phyloP scores from a whole-genome alignment of 37 sponge, comb jelly and placozoan genomes.

The Beroe ovata region DNA sequence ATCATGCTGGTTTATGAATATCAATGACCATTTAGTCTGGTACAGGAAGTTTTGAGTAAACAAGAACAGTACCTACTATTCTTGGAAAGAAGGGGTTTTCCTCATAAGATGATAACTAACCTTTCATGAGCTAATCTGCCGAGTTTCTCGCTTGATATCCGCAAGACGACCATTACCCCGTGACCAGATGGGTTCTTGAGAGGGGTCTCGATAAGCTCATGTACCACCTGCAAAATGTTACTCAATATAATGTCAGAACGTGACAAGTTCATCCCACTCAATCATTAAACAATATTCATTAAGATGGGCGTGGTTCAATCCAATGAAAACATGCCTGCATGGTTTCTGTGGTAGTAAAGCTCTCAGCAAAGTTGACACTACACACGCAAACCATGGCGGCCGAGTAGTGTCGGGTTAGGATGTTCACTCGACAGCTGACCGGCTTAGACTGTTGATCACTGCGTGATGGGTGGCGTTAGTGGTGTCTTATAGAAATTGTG shows the following conservation, averaged over 20 bases:
- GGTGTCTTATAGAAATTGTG: background rate
- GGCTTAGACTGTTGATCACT: conserved; percentile 66
- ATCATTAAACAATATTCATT: no score
- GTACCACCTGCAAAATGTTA: conserved; percentile 70
- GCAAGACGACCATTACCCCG: conserved; percentile 76
- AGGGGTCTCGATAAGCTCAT: conserved; percentile 71
- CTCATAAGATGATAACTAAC: no score
- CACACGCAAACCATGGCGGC: conserved; percentile 65
- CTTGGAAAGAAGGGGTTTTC: no score
- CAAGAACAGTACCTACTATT: no score
- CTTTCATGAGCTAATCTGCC: conserved; percentile 59
- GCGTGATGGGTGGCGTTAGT: no score
- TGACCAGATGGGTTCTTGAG: conserved; percentile 69
- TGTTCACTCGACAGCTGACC: conserved; percentile 46
- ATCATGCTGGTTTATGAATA: no score
- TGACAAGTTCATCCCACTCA: no score
- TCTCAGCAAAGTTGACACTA: conserved; percentile 53
- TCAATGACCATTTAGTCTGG: no score
- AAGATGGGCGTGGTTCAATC: background rate
- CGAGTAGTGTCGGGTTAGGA: conserved; percentile 65
- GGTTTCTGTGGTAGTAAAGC: conserved; percentile 46
- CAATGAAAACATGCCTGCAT: background rate
- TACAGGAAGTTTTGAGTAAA: no score
- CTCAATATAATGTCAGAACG: no score
- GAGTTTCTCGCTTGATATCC: conserved; percentile 60